Evolutionary conservation across 2,113 vertebrate species (phyloP).

Genomic region (Oreocharis arfaki): DNA sequence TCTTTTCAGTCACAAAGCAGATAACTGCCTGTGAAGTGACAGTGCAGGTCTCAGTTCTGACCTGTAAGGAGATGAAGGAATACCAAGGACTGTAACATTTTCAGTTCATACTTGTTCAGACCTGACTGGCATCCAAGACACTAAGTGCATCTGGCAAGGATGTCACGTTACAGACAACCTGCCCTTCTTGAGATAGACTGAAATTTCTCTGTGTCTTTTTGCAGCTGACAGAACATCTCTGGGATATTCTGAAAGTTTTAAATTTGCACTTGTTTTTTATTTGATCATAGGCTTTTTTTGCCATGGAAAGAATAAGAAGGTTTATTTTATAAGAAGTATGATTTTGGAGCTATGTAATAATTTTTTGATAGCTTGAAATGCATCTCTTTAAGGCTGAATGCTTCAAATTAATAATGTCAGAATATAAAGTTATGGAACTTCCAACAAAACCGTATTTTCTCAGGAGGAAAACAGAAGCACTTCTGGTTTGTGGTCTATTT

Average conservation of each 20-base stretch:
- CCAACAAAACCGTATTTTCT: not conserved
- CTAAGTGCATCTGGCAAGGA: not conserved
- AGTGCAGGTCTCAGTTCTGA: not conserved
- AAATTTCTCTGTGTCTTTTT: not conserved
- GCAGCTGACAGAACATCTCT: not conserved
- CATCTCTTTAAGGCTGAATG: not conserved
- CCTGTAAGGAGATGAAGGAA: not conserved
- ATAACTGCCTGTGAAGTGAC: not conserved
- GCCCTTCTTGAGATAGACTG: not conserved
- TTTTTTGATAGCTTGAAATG: not conserved
- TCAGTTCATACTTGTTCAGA: not conserved
- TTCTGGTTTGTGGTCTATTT: not conserved
- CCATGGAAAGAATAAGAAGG: not conserved
- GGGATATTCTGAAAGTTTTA: not conserved
- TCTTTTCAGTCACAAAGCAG: not conserved
- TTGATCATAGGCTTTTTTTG: not conserved
- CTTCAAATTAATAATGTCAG: not conserved
- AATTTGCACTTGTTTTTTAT: not conserved
- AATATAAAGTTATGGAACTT: not conserved
- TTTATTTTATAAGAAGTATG: not conserved
- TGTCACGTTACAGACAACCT: not conserved
- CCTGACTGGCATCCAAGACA: not conserved
- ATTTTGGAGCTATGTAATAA: not conserved
- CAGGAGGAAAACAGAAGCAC: not conserved
- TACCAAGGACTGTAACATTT: not conserved